phyloP scores from a whole-genome alignment of 2,888 invertebrate genomes.

The Plebejus anna region DNA sequence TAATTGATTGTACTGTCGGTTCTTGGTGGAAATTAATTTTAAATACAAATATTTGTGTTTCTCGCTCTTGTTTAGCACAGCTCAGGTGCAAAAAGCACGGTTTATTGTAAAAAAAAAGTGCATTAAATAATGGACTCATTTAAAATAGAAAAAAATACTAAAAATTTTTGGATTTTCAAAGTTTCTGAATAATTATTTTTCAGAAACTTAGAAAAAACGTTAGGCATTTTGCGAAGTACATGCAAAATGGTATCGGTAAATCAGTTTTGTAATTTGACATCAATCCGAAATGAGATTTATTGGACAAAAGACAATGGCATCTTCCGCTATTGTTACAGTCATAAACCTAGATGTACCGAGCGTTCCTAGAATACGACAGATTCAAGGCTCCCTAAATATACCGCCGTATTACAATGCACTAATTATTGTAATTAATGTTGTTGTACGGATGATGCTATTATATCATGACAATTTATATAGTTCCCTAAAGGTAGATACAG shows the following conservation, averaged over 20 bases:
- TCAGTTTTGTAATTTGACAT: neutral
- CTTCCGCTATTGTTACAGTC: neutral
- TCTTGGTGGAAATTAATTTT: too few species aligned
- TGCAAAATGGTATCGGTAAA: neutral
- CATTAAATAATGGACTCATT: neutral
- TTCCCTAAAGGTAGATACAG: too few species aligned
- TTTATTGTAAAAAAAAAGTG: neutral
- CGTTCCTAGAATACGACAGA: conserved; percentile 17
- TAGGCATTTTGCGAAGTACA: neutral
- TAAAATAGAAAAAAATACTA: too few species aligned
- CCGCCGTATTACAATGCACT: neutral
- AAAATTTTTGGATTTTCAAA: neutral
- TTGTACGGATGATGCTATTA: neutral
- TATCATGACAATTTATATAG: neutral
- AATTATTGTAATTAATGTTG: neutral
- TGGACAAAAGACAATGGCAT: conserved; percentile 1
- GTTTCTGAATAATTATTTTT: neutral
- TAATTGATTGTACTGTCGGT: too few species aligned
- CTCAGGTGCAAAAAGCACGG: neutral
- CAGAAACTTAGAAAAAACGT: neutral
- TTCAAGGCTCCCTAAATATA: conserved; percentile 23
- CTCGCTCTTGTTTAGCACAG: neutral
- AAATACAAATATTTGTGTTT: neutral
- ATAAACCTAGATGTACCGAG: conserved; percentile 26
- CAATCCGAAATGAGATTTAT: neutral